Evolutionary conservation across 2,113 vertebrate genomes (phyloP), one percentile per base, ranked within the genome.

Genomic region (Grantiella picta): DNA sequence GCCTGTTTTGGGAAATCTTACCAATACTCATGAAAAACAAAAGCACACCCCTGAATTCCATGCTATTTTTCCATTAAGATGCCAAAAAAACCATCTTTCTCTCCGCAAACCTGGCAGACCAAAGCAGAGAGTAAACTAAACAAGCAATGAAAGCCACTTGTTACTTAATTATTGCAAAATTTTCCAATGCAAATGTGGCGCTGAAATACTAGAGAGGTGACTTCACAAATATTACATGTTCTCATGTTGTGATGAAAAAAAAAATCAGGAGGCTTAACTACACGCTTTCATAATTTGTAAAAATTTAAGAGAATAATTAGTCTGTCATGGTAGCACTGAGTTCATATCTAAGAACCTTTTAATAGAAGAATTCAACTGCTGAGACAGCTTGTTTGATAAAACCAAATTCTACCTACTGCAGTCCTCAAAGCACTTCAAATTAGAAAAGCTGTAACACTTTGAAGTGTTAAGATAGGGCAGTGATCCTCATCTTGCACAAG

Each of bases 161-260:
- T 31, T 82, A 50, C 25, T 65, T 63, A 50, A 47, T 52, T n/a
- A 52, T 24, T 2, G 4, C 31, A 71, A 89, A 12, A 22, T 69
- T 79, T 90, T 59, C 44, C 4, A 3, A 23, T 20, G 38, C 8
- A 82, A 53, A 82, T 35, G 22, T 60, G 28, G 28, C 17, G 29
- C 45, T 50, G n/a, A 57, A 19, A 24, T 4, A 45, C 10, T 20
- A 17, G 16, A 60, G 9, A 69, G 68, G 9, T 40, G 35, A 87
- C 33, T 33, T 87, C 40, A 68, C 11, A 79, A 84, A 75, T 40
- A 89, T 18, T 75, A 56, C 16, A 84, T 7, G 10, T 79, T 76
- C 31, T 84, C 22, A 47, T 0, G 1, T 1, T 71, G 21, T 8
- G 2, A 28, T 57, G 1, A 22, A 38, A 57, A 42, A 38, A 64